Conservation (phyloP, 1,140 invertebrate species). For the Caenorhabditis inopinata region DNA sequence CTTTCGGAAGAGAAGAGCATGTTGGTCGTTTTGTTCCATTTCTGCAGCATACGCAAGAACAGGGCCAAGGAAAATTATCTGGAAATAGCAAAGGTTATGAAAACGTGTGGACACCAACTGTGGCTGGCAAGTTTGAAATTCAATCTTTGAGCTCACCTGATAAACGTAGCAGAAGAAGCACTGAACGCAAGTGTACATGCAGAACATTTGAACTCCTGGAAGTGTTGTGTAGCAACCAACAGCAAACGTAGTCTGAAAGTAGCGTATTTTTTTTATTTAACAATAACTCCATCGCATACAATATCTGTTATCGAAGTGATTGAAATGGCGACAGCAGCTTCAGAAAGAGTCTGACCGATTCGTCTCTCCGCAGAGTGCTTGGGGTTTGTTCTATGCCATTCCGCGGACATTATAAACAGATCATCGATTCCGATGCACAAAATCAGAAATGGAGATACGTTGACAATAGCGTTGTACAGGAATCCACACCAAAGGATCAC, state of each 20-base stretch:
- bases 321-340: slow-evolving; percentile 69
- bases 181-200: slow-evolving; percentile 67
- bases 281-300: slow-evolving; percentile 45
- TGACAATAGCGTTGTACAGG: slow-evolving; percentile 89
- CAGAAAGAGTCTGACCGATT: slow-evolving; percentile 66
- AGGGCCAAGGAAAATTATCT: slow-evolving; percentile 65
- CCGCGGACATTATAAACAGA: slow-evolving; percentile 70
- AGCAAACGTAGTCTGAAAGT: slow-evolving; percentile 67
- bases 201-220: slow-evolving; percentile 68
- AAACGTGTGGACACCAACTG: neutral
- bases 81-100: neutral
- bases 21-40: slow-evolving; percentile 60
- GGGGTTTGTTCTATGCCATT: slow-evolving; percentile 67
- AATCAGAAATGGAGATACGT: slow-evolving; percentile 90
- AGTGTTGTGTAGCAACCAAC: slow-evolving; percentile 68
- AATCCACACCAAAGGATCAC: slow-evolving; percentile 84
- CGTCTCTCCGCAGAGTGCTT: slow-evolving; percentile 48
- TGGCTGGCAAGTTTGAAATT: too few relatives aligned
- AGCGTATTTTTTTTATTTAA: neutral
- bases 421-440: slow-evolving; percentile 74
- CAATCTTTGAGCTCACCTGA: slow-evolving; percentile 55
- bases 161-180: slow-evolving; percentile 68
- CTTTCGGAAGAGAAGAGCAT: slow-evolving; percentile 50
- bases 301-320: slow-evolving; percentile 70
- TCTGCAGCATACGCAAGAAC: slow-evolving; percentile 66